phyloP scores from a whole-genome alignment of 2,888 invertebrate species.

The Xestia ashworthii region DNA sequence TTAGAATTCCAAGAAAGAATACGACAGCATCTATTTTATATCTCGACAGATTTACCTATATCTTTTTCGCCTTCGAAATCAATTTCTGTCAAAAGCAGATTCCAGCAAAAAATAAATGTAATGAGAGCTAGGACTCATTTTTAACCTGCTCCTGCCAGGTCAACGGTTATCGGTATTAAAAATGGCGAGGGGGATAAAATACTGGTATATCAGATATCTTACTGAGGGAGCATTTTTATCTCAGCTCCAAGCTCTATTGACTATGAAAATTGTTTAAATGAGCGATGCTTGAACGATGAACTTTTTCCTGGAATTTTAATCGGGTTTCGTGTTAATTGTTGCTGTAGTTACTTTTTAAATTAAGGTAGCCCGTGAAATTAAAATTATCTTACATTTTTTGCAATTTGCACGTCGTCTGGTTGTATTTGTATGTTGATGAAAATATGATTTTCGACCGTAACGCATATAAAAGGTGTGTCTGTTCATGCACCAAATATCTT shows the following conservation, averaged over 20 bases:
- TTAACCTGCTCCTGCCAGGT: constrained; percentile 54
- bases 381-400: no score
- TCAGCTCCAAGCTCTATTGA: constrained; percentile 25
- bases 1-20: neutral
- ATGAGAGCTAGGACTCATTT: constrained; percentile 59
- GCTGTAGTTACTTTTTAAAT: neutral
- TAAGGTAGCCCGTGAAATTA: no score
- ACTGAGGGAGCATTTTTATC: constrained; percentile 39
- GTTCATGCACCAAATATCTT: no score
- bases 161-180: constrained; percentile 55
- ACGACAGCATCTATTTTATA: constrained; percentile 9
- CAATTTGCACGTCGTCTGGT: no score
- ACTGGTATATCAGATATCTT: constrained; percentile 45
- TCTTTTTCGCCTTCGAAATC: constrained; percentile 40
- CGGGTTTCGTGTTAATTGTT: neutral
- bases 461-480: no score
- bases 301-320: neutral
- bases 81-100: constrained; percentile 56
- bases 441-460: no score
- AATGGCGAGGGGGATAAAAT: constrained; percentile 51
- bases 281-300: neutral
- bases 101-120: constrained; percentile 59
- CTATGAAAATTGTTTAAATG: constrained; percentile 40
- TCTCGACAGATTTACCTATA: constrained; percentile 23
- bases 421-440: no score